phyloP scores from a whole-genome alignment of 2,113 vertebrate species.

The Paracanthobrama guichenoti region DNA sequence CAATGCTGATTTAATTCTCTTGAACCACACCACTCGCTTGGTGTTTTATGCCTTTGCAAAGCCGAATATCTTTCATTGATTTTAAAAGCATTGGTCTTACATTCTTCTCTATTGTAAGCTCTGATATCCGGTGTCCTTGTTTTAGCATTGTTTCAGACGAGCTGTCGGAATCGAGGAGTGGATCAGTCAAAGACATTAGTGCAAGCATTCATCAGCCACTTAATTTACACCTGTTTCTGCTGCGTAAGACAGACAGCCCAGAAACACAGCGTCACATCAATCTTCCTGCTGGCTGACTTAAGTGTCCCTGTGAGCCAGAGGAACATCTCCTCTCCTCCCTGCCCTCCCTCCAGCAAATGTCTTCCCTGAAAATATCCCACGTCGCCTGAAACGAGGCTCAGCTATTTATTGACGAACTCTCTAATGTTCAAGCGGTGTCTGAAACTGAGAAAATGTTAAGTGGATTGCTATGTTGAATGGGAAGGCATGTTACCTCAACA shows the following conservation, averaged over 20 bases:
- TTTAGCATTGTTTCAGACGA: constrained; percentile 15
- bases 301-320: constrained; percentile 61
- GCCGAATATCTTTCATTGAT: neutral
- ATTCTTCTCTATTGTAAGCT: neutral
- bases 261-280: constrained; percentile 64
- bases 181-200: constrained; percentile 73
- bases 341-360: constrained; percentile 50
- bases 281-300: constrained; percentile 59
- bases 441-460: constrained; percentile 23
- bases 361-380: constrained; percentile 62
- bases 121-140: constrained; percentile 14
- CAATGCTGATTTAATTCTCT: neutral
- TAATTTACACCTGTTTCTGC: constrained; percentile 75
- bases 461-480: neutral
- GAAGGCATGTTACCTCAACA: too few relatives aligned
- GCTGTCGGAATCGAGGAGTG: constrained; percentile 4
- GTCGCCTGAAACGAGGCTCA: constrained; percentile 17
- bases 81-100: neutral
- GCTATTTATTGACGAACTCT: constrained; percentile 15
- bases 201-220: constrained; percentile 73
- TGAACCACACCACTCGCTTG: neutral
- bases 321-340: constrained; percentile 49
- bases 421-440: constrained; percentile 5
- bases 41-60: neutral
- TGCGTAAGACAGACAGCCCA: constrained; percentile 68